Evolutionary conservation across 23 tunicate species (phyloP).

Genomic region (Oikopleura vanhoeffeni): DNA sequence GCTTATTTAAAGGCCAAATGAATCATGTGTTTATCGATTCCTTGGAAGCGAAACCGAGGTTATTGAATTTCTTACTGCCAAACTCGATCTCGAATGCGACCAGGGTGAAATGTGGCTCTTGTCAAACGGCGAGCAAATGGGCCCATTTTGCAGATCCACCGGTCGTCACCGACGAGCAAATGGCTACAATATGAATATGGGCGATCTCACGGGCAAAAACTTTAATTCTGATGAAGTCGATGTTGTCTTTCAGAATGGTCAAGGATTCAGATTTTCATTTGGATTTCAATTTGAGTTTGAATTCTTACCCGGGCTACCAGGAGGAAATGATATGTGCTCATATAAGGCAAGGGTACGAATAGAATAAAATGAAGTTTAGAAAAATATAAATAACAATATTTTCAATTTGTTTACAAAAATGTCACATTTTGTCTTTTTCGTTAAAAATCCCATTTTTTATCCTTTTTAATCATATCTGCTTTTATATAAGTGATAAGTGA

Average conservation of each 20-base stretch:
- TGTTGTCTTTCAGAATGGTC: not conserved
- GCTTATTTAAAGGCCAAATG: too few relatives aligned
- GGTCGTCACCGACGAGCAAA: not conserved
- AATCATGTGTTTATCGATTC: not conserved
- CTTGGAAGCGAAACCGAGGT: not conserved
- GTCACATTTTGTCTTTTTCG: not conserved
- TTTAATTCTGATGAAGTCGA: not conserved
- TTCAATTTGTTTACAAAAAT: too few relatives aligned
- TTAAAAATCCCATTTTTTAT: too few relatives aligned
- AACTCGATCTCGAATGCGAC: not conserved
- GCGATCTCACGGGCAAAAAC: not conserved
- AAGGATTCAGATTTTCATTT: not conserved
- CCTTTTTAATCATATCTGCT: too few relatives aligned
- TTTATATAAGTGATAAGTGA: too few relatives aligned
- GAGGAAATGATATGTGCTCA: not conserved
- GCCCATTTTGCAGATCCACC: not conserved
- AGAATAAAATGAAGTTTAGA: too few relatives aligned
- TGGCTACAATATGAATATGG: not conserved
- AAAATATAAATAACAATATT: too few relatives aligned
- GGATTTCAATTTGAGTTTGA: not conserved
- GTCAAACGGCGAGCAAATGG: not conserved
- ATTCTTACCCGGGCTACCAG: not conserved
- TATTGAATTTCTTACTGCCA: not conserved
- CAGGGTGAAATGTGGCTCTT: conserved; percentile 1
- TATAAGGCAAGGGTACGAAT: too few relatives aligned